phyloP scores from a whole-genome alignment of 2,888 invertebrate species.

The Sphaerophoria rueppellii region DNA sequence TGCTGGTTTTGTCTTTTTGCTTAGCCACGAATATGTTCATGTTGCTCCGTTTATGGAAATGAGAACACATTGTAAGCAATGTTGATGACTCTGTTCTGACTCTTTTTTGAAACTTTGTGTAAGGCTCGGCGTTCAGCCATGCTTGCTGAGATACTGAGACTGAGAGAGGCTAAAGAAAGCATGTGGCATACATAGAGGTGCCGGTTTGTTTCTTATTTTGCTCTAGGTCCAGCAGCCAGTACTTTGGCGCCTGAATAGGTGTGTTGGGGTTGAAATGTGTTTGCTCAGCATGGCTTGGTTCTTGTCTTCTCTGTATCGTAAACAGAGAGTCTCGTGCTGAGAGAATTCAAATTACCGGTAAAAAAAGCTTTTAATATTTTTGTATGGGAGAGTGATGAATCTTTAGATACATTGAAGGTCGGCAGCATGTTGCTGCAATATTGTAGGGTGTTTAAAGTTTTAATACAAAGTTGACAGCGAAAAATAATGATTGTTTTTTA shows the following conservation, averaged over 20 bases:
- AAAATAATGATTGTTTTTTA: no score
- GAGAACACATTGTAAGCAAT: no score
- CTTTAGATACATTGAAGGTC: neutral
- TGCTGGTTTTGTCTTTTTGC: no score
- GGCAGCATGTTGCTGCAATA: constrained; percentile 26
- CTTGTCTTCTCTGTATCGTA: constrained; percentile 39
- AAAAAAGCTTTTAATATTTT: constrained; percentile 34
- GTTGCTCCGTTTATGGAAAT: constrained; percentile 33
- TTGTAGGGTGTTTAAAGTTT: constrained; percentile 29
- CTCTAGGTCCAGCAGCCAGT: constrained; percentile 1
- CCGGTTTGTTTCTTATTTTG: constrained; percentile 43
- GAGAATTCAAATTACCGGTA: neutral
- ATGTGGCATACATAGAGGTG: constrained; percentile 29
- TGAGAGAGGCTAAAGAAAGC: constrained; percentile 3
- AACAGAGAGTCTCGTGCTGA: constrained; percentile 53
- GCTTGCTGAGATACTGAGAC: no score
- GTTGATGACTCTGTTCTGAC: no score
- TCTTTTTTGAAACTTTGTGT: no score
- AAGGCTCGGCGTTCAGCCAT: no score
- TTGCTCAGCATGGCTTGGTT: neutral
- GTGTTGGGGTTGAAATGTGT: constrained; percentile 59
- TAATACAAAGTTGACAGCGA: no score
- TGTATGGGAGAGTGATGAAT: neutral
- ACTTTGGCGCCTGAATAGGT: constrained; percentile 8
- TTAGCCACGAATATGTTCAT: constrained; percentile 56